phyloP scores from a whole-genome alignment of 2,888 invertebrate species.

The Crioceris asparagi region DNA sequence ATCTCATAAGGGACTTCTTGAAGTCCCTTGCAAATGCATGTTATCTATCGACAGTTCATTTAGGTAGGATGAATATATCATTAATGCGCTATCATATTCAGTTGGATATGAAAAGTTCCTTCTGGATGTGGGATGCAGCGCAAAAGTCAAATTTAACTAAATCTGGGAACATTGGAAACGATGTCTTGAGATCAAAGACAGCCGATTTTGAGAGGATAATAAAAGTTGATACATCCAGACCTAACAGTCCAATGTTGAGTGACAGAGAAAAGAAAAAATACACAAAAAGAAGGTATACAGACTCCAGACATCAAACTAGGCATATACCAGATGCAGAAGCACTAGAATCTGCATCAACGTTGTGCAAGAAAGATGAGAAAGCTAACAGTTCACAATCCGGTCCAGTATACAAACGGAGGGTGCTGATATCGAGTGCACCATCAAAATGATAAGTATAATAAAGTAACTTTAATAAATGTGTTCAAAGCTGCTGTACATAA shows the following conservation, averaged over 20 bases:
- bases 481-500: constrained; percentile 20
- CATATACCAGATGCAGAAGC: constrained; percentile 46
- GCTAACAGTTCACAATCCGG: constrained; percentile 29
- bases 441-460: no score
- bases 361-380: constrained; percentile 21
- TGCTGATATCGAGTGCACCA: constrained; percentile 69
- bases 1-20: no score
- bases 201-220: constrained; percentile 55
- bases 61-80: no score
- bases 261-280: constrained; percentile 47
- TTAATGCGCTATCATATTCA: no score
- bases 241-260: no score
- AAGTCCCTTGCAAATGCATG: no score
- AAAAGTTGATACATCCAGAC: constrained; percentile 42
- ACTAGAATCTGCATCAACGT: constrained; percentile 29
- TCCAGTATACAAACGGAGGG: constrained; percentile 67
- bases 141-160: no score
- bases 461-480: no score
- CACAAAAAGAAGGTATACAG: constrained; percentile 49
- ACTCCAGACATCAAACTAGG: constrained; percentile 47
- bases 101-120: no score
- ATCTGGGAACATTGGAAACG: constrained; percentile 56
- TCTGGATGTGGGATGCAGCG: no score
- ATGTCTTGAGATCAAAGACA: constrained; percentile 54
- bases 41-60: no score